These are phyloP conservation scores for Drosophila sulfurigaster DNA, from an alignment of 1,140 invertebrate species.

Conservation along the genomic window DNA sequence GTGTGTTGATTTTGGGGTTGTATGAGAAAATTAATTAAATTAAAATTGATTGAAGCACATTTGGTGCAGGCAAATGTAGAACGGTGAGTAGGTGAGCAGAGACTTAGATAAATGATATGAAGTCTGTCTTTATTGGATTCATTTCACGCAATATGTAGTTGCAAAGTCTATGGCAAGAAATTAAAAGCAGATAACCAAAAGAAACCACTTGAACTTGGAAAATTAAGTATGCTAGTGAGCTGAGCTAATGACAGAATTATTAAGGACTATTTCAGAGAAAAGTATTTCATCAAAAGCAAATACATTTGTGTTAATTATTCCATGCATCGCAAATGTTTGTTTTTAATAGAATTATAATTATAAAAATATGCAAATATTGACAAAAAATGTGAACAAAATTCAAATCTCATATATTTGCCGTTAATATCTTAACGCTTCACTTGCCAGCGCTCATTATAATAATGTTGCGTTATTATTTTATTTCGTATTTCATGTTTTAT, in stretches of 20 bases:
- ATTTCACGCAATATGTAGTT: constrained; percentile 19
- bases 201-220: background rate
- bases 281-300: constrained; percentile 1
- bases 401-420: constrained; percentile 43
- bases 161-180: background rate
- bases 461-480: constrained; percentile 30
- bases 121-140: constrained; percentile 29
- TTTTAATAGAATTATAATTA: constrained; percentile 15
- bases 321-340: constrained; percentile 1
- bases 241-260: too few species aligned
- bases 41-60: constrained; percentile 75
- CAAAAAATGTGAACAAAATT: constrained; percentile 15
- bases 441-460: constrained; percentile 35
- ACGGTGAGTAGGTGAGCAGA: background rate
- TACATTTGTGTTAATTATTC: constrained; percentile 19
- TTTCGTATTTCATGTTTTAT: constrained; percentile 27
- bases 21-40: constrained; percentile 74
- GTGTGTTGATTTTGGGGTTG: constrained; percentile 30
- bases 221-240: background rate
- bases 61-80: constrained; percentile 40
- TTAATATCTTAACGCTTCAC: constrained; percentile 53
- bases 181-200: background rate
- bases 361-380: constrained; percentile 11
- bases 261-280: too few species aligned
- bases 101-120: constrained; percentile 29